A percentile compares a stretch with the other conserved stretches of the same genome.
Conservation (phyloP, 1,140 invertebrate genomes). For the Lepidurus arcticus region DNA sequence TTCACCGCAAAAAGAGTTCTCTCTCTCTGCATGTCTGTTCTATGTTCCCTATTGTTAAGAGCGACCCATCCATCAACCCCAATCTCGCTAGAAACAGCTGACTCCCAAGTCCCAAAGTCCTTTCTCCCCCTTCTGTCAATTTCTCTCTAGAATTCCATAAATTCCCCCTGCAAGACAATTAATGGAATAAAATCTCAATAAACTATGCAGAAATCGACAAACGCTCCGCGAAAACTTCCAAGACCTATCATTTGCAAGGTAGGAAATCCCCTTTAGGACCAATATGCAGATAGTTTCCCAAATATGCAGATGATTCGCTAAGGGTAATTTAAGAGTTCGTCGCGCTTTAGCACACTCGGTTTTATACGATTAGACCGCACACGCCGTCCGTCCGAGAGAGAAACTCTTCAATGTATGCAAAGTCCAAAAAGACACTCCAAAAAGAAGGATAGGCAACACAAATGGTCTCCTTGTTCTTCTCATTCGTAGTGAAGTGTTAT, state of each 20-base stretch:
- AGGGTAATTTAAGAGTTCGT: conserved; percentile 11
- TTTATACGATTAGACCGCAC: too few species aligned
- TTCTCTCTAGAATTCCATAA: background rate
- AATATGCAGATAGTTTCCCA: background rate
- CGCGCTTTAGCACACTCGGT: background rate
- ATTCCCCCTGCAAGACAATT: background rate
- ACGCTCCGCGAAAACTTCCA: background rate
- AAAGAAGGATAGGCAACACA: background rate
- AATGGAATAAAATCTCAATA: background rate
- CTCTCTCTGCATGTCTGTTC: background rate
- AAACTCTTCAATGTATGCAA: too few species aligned
- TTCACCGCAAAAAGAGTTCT: background rate
- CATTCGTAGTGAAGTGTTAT: background rate
- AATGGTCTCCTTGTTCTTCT: background rate
- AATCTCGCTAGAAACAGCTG: background rate
- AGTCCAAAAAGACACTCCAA: background rate
- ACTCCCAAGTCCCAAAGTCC: background rate
- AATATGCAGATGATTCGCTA: conserved; percentile 19
- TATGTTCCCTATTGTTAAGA: conserved; percentile 8
- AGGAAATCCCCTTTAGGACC: background rate
- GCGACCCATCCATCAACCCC: conserved; percentile 6
- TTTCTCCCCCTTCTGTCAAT: conserved; percentile 3
- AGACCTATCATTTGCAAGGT: background rate
- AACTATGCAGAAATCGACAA: background rate
- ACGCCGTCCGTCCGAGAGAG: too few species aligned